Evolutionary conservation across 2,888 invertebrate genomes (phyloP), one percentile per base, ranked within the genome.

Genomic region (Pseudococcus jackbeardsleyi): DNA sequence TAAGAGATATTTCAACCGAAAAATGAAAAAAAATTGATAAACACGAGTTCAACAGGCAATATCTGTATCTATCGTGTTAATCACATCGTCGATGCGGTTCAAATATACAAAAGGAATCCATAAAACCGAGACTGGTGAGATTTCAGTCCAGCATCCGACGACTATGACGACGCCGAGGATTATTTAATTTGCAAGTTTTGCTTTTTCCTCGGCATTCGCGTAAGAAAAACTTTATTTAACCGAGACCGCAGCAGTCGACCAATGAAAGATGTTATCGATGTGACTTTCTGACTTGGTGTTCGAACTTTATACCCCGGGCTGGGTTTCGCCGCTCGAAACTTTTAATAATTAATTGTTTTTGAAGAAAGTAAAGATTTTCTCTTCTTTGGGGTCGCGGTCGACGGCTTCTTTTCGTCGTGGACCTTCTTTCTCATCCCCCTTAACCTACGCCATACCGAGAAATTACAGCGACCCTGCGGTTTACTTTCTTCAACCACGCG

Each of bases 141-240:
- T 33, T 33, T 42, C 9, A 8, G 42, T 42, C 42, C 42, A 9
- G 42, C 42, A 9, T 42, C 6, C 42, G 48, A 50, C 12, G 6
- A 9, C 48, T 8, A 50, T 12, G 48, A 50, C 54, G 54, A 7
- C 54, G 54, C 4, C 54, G 54, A 17, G n/a, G 54, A 54, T 54
- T 54, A 54, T 54, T 54, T 54, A 54, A 54, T 54, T 54, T 54
- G 54, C 54, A 54, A 54, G 54, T 54, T 54, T 54, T 54, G 54
- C 54, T 17, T 54, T 54, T 54, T 54, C n/a, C 50, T 50, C 15
- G 15, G 50, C n/a, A 4, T n/a, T 54, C n/a, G 54, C 54, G 54
- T 54, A 54, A 54, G 54, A 54, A 54, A 54, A 54, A 54, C n/a
- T 54, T 54, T 54, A 54, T n/a, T 54, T n/a, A 54, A 6, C 12